A percentile compares a stretch with the other conserved stretches of the same genome.
Conservation (phyloP, 2,888 invertebrate genomes). For the Stenchaetothrips biformis region DNA sequence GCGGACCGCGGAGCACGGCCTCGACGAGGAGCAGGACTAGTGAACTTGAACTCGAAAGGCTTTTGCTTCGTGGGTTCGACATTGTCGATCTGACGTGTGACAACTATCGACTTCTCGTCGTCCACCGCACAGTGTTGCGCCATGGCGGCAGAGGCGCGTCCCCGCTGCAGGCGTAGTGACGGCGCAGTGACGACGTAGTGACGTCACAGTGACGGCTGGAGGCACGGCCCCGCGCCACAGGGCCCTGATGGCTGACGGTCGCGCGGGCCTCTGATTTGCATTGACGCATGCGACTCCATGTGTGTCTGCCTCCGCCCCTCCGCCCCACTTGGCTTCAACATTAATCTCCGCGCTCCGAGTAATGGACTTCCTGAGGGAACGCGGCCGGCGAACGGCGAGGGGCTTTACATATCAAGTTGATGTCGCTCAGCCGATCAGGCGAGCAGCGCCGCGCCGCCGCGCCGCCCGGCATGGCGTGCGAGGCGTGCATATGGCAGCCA, state of each 20-base stretch:
- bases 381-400: too few species aligned
- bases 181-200: neutral
- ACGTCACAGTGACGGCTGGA: neutral
- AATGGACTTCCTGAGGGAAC: conserved; percentile 17
- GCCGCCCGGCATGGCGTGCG: too few species aligned
- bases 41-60: too few species aligned
- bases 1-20: neutral
- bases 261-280: conserved; percentile 1
- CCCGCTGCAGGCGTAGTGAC: too few species aligned
- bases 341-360: conserved; percentile 22
- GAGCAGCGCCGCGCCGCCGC: neutral
- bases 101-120: too few species aligned
- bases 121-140: too few species aligned
- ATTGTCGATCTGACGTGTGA: too few species aligned
- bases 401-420: conserved; percentile 22
- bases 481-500: too few species aligned
- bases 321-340: conserved; percentile 15
- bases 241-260: neutral
- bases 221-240: neutral
- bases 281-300: conserved; percentile 15
- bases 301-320: neutral
- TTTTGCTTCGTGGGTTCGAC: too few species aligned
- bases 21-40: neutral
- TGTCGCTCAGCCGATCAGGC: neutral
- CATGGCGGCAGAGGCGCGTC: too few species aligned